A percentile compares a stretch with the other conserved stretches of the same genome.
Evolutionary conservation across 2,113 vertebrate species (phyloP).

Genomic region (Oryzias woworae): DNA sequence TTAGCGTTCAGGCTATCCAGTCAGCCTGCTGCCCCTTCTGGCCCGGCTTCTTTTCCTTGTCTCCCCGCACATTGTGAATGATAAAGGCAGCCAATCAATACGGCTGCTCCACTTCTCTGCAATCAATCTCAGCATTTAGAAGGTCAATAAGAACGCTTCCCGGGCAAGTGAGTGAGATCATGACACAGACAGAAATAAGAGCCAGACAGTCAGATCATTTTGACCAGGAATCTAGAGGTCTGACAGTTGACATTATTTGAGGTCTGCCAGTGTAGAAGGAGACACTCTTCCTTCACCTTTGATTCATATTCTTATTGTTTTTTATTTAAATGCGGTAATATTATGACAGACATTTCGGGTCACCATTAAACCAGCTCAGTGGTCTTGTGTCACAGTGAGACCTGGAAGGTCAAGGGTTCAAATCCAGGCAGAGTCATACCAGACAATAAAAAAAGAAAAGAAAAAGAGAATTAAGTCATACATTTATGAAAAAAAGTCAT

Average conservation of each 20-base stretch:
- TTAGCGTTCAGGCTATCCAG: slow-evolving; percentile 27
- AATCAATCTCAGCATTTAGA: slow-evolving; percentile 75
- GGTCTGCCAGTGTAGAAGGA: background rate
- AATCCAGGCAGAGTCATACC: too few species aligned
- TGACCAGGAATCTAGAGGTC: slow-evolving; percentile 15
- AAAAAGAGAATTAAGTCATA: too few species aligned
- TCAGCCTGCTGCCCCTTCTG: slow-evolving; percentile 25
- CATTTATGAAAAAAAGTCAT: too few species aligned
- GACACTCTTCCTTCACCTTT: background rate
- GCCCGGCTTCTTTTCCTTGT: slow-evolving; percentile 13
- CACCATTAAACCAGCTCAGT: too few species aligned
- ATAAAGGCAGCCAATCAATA: slow-evolving; percentile 72
- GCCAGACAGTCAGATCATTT: slow-evolving; percentile 35
- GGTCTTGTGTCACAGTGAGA: too few species aligned
- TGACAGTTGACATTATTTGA: slow-evolving; percentile 1
- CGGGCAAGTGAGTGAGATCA: slow-evolving; percentile 53
- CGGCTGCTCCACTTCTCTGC: slow-evolving; percentile 65
- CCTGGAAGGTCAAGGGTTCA: too few species aligned
- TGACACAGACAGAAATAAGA: slow-evolving; percentile 54
- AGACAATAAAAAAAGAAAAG: too few species aligned
- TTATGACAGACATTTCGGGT: too few species aligned
- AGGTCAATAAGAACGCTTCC: slow-evolving; percentile 73
- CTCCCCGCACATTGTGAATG: slow-evolving; percentile 44
- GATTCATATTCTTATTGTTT: background rate
- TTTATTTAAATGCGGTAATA: background rate